Base-by-base conservation (phyloP, 2,113 vertebrate species). In the Nesogale talazaci region DNA sequence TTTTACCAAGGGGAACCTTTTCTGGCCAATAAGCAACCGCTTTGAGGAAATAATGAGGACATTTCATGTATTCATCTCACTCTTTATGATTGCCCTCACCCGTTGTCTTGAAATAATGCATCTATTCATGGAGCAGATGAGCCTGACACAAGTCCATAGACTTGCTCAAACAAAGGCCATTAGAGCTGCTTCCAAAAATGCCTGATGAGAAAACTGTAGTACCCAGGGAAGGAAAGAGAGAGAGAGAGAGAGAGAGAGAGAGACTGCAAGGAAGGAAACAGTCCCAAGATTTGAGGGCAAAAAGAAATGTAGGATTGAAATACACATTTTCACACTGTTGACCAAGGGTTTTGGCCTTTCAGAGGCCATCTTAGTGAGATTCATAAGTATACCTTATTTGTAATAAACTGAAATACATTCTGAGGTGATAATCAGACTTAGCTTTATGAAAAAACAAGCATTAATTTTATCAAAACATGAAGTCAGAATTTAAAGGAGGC, bases 401-500 rank as follows among this genome's bases (percentile, higher is more conserved):
- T 52, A 52, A 52, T 52, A 27, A 65, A 65, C 63, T 27, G 63
- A 65, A 65, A 27, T 10, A 65, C 9, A 65, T 25, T 67, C 29
- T 31, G 9, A 67, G 12, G 65, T 29, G 3, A 17, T 67, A 11
- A 11, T 67, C 22, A 40, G 29, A 67, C 22, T 85, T 16, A 38
- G 40, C n/a, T 67, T 88, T 19, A 70, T 42, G 52, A 52, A 52
- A 52, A 79, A 70, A 46, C 25, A 90, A 92, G 6, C 25, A 59
- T 40, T 42, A 9, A 92, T 91, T 94, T 93, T 92, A 87, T 78
- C 56, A 84, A 94, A 96, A 92, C 40, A 88, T 86, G 74, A 87
- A 84, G 65, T 89, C 40, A 87, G 83, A 75, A 95, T 87, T 86
- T 80, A 95, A 92, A 91, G 86, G 65, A 92, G 34, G 89, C 38